These are phyloP conservation scores for Acanthosepion esculentum DNA, from an alignment of 2,888 invertebrate genomes.

Conservation along the genomic window DNA sequence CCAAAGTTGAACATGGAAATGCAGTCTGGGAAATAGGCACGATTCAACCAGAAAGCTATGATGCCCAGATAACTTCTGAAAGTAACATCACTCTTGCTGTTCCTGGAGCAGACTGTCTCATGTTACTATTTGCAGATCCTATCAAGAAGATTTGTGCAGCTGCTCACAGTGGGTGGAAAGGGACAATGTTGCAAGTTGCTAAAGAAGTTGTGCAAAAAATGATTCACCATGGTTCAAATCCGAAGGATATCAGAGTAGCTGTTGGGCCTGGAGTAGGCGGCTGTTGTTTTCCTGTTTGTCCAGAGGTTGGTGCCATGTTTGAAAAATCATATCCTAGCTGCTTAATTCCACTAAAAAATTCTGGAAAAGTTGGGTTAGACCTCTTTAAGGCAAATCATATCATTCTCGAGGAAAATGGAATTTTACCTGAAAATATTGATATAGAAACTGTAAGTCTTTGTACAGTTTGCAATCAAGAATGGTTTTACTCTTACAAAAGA, in stretches of 20 bases:
- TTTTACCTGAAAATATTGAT: constrained; percentile 58
- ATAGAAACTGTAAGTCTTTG: constrained; percentile 53
- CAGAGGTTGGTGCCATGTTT: constrained; percentile 52
- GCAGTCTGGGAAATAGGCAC: constrained; percentile 56
- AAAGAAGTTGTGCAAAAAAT: constrained; percentile 55
- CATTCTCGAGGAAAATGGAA: constrained; percentile 56
- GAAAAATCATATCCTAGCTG: constrained; percentile 54
- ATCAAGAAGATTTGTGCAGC: constrained; percentile 57
- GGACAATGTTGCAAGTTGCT: constrained; percentile 56
- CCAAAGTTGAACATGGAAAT: constrained; percentile 56
- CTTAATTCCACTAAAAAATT: constrained; percentile 48
- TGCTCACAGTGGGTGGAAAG: constrained; percentile 61
- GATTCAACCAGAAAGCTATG: constrained; percentile 54
- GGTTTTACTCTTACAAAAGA: constrained; percentile 58
- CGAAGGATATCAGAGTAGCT: constrained; percentile 57
- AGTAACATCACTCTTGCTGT: constrained; percentile 57
- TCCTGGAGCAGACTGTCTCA: constrained; percentile 62
- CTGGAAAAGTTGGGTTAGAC: constrained; percentile 52
- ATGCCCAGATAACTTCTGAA: constrained; percentile 56
- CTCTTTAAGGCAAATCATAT: constrained; percentile 57
- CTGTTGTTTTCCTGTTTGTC: constrained; percentile 54
- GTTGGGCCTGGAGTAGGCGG: constrained; percentile 58
- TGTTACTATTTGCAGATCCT: constrained; percentile 60
- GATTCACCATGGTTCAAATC: constrained; percentile 53
- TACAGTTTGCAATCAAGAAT: constrained; percentile 56